Base-by-base conservation (phyloP, 2,888 invertebrate genomes). In the Micropterix aruncella region DNA sequence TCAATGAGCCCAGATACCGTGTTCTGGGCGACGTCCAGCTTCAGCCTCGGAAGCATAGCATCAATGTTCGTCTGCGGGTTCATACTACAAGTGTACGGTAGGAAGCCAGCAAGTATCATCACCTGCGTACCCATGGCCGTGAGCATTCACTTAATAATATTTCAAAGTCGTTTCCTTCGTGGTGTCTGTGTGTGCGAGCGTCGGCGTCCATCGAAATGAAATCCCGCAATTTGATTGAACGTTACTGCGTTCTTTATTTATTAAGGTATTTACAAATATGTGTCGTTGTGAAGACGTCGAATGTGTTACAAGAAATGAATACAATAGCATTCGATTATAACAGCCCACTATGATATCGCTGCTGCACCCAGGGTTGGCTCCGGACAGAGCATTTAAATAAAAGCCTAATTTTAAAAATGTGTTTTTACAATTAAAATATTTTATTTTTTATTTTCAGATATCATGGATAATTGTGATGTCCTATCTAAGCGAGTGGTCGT, bases 121-220 rank as follows among this genome's bases (percentile, higher is more conserved):
- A 57, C 63, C 2, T 57, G 62, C 1, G 38, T 66, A 2, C 69
- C 70, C 0, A 69, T 61, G 46, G 47, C 61, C 2, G 18, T 60
- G 14, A 67, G 66, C 57, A 3, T n/a, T n/a, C n/a, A n/a, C n/a
- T n/a, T n/a, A n/a, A n/a, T n/a, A n/a, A n/a, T n/a, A n/a, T n/a
- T n/a, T n/a, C n/a, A n/a, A n/a, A n/a, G n/a, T n/a, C n/a, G n/a
- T n/a, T n/a, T n/a, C n/a, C n/a, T n/a, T n/a, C n/a, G n/a, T n/a
- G n/a, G n/a, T n/a, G n/a, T n/a, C n/a, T n/a, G n/a, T n/a, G n/a
- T n/a, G n/a, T n/a, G n/a, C n/a, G n/a, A n/a, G n/a, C n/a, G n/a
- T n/a, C n/a, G n/a, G n/a, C n/a, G n/a, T n/a, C n/a, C n/a, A n/a
- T n/a, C n/a, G n/a, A n/a, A n/a, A n/a, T n/a, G n/a, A n/a, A n/a